phyloP scores from a whole-genome alignment of 2,888 invertebrate genomes.

The Drosophila mayaguana region DNA sequence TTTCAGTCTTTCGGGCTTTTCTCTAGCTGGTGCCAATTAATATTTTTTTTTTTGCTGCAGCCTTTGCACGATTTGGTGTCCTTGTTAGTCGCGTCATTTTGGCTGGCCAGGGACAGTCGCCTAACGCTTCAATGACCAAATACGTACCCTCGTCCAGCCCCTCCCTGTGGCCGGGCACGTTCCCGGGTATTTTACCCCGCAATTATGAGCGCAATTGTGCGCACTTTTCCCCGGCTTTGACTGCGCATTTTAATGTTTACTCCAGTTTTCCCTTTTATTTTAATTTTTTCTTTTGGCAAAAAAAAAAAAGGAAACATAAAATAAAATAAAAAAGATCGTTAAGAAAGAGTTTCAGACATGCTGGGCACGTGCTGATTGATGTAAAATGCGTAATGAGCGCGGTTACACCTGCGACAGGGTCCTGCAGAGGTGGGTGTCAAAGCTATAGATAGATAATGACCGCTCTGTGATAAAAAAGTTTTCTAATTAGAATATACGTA shows the following conservation, averaged over 20 bases:
- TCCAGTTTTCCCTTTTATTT: constrained; percentile 18
- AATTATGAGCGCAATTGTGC: constrained; percentile 73
- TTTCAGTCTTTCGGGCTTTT: not conserved
- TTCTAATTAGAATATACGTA: constrained; percentile 70
- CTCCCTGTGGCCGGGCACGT: constrained; percentile 27
- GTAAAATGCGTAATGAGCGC: constrained; percentile 78
- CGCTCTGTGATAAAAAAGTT: constrained; percentile 54
- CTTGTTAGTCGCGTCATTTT: not conserved
- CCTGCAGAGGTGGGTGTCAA: not conserved
- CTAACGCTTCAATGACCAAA: constrained; percentile 28
- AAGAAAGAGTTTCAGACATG: constrained; percentile 66
- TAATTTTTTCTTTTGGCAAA: constrained; percentile 6
- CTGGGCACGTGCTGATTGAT: constrained; percentile 78
- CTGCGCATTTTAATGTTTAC: constrained; percentile 59
- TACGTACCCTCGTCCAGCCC: constrained; percentile 19
- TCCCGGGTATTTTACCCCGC: constrained; percentile 55
- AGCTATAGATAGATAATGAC: constrained; percentile 60
- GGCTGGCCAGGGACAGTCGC: constrained; percentile 13
- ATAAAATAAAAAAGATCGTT: constrained; percentile 25
- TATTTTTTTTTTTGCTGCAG: not conserved
- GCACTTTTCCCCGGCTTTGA: constrained; percentile 40
- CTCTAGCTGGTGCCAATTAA: not conserved
- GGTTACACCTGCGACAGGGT: constrained; percentile 58
- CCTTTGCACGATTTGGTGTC: constrained; percentile 11
- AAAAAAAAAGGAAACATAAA: constrained; percentile 18